Conservation (phyloP, 53 echinoderm and acorn worm species). For the Paracentrotus lividus region DNA sequence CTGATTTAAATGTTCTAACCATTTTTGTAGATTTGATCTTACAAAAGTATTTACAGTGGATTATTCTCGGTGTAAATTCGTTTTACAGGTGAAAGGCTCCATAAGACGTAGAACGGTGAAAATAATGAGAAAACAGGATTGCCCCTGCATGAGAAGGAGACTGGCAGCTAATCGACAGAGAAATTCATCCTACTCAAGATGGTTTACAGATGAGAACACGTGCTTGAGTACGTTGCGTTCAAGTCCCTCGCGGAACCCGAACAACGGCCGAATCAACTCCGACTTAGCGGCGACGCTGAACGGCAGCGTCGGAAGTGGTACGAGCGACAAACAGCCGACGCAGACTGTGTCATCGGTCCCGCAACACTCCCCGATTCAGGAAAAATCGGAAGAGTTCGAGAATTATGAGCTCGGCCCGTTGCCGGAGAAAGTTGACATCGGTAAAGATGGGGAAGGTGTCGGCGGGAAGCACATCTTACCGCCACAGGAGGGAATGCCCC, state of each 20-base stretch:
- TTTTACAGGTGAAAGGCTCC: slow-evolving; percentile 51
- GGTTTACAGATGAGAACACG: slow-evolving; percentile 69
- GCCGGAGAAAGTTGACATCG: slow-evolving; percentile 30
- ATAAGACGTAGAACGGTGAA: slow-evolving; percentile 54
- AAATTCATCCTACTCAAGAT: slow-evolving; percentile 65
- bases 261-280: slow-evolving; percentile 58
- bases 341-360: slow-evolving; percentile 3
- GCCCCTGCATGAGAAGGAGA: slow-evolving; percentile 63
- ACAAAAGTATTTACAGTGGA: no score
- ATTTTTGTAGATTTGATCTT: no score
- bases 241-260: slow-evolving; percentile 64
- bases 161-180: slow-evolving; percentile 39
- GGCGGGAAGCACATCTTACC: neutral
- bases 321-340: neutral
- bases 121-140: slow-evolving; percentile 66
- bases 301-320: slow-evolving; percentile 38
- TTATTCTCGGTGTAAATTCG: no score
- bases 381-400: slow-evolving; percentile 66
- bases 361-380: slow-evolving; percentile 36
- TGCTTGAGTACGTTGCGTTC: slow-evolving; percentile 65
- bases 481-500: slow-evolving; percentile 53
- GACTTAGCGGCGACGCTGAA: slow-evolving; percentile 54
- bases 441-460: neutral
- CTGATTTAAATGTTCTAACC: no score
- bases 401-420: slow-evolving; percentile 59